Evolutionary conservation across 1,140 invertebrate genomes (phyloP), one percentile per base, ranked within the genome.

Genomic region (Trachymyrmex septentrionalis): DNA sequence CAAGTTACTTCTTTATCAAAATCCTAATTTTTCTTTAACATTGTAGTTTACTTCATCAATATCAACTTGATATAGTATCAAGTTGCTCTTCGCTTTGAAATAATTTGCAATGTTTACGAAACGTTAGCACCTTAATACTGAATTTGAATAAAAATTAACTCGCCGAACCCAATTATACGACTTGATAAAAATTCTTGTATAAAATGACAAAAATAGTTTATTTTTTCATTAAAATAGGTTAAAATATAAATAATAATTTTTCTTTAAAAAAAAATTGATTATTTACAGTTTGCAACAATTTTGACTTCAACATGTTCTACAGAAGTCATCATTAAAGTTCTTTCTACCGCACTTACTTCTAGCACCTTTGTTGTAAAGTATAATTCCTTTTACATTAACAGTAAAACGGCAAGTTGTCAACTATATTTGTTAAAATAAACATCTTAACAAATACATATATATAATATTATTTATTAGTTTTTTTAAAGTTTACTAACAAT

Each of bases 281-380:
- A 24, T 10, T 69, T 81, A 27, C 4, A 81, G 71, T 9, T 78
- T 50, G 34, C 44, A 19, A 30, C 76, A 34, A 16, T 78, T 34
- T 0, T 78, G 12, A 78, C 61, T 66, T 34, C 61, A 78, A 34
- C 50, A 30, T 78, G 16, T 66, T 64, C 61, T 5, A 0, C 3
- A 14, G 16, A 66, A 24, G 14, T 53, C 0, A 4, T 78, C 3
- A 30, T 66, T 1, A 63, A 50, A 21, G 27, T 75, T 16, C n/a
- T 50, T 4, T 84, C 71, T 48, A 0, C 3, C 0, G 10, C 2
- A 59, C 1, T 3, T 21, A 0, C 0, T 34, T 16, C 21, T 0
- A 14, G 6, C 16, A 0, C 0, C 7, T 16, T 9, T 0, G 2
- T 27, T 16, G 24, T 63, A 34, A 16, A 76, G 50, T 76, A 63